These are phyloP conservation scores for Hyaena hyaena DNA, from an alignment of 2,113 vertebrate genomes.

Conservation along the genomic window DNA sequence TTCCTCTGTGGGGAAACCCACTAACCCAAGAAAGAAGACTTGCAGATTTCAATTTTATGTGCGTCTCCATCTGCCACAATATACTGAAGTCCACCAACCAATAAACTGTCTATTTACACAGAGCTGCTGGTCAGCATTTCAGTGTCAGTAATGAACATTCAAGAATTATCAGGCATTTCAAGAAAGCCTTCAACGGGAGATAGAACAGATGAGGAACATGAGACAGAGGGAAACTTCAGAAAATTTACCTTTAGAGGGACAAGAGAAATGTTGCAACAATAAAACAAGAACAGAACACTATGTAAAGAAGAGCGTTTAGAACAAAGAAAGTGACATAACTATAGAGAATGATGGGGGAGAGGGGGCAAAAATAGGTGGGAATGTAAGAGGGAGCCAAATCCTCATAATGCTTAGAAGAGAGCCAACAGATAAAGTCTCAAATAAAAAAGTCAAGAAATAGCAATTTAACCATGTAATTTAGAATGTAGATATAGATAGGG, in stretches of 20 bases:
- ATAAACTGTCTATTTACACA: neutral
- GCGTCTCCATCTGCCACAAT: neutral
- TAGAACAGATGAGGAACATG: neutral
- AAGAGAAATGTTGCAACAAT: neutral
- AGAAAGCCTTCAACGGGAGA: neutral
- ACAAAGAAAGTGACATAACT: neutral
- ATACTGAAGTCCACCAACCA: neutral
- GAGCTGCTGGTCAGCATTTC: neutral
- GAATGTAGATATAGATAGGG: neutral
- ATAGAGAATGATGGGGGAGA: neutral
- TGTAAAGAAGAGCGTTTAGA: neutral
- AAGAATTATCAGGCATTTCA: neutral
- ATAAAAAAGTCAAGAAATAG: neutral
- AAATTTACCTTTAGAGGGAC: neutral
- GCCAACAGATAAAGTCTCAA: neutral
- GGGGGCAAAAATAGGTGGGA: neutral
- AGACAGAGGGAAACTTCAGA: neutral
- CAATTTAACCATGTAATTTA: neutral
- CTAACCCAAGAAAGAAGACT: neutral
- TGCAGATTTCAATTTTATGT: neutral
- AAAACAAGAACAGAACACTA: constrained; percentile 22
- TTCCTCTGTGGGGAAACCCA: neutral
- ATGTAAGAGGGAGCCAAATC: neutral
- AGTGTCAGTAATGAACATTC: neutral
- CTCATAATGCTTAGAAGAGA: neutral